Percentiles rank a stretch among this genome's conserved stretches.
These are phyloP conservation scores for Heliconius ismenius DNA, from an alignment of 2,888 invertebrate genomes.

Conservation along the genomic window DNA sequence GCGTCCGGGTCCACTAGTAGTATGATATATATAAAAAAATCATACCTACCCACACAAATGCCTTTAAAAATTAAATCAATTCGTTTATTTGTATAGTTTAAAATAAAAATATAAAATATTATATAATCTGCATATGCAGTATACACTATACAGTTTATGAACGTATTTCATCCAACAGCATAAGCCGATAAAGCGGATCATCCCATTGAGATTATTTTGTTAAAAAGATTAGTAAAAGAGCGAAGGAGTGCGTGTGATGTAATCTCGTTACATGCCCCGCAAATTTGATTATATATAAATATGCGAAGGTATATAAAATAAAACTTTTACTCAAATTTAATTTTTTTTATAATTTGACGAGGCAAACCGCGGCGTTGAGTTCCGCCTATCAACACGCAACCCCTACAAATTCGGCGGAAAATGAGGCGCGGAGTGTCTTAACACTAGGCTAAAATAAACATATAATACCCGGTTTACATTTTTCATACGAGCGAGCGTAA, in stretches of 20 bases:
- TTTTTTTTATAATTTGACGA: neutral
- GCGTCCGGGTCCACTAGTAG: too few species aligned
- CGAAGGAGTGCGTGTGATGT: neutral
- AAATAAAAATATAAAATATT: neutral
- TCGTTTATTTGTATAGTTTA: neutral
- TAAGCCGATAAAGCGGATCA: slow-evolving; percentile 43
- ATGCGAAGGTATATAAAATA: neutral
- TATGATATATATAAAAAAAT: too few species aligned
- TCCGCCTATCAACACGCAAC: too few species aligned
- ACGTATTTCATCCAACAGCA: slow-evolving; percentile 38
- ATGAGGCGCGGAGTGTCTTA: too few species aligned
- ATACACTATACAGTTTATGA: slow-evolving; percentile 39
- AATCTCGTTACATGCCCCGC: slow-evolving; percentile 4
- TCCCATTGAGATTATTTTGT: slow-evolving; percentile 41
- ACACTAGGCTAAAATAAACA: too few species aligned
- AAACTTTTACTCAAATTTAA: neutral
- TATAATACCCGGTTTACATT: too few species aligned
- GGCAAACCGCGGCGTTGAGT: too few species aligned
- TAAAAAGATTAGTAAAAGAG: slow-evolving; percentile 38
- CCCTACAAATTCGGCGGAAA: too few species aligned
- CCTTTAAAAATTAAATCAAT: too few species aligned
- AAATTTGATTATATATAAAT: neutral
- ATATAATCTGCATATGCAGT: neutral
- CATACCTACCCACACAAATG: too few species aligned
- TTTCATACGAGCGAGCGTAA: neutral